Evolutionary conservation across 2,888 invertebrate genomes (phyloP).

Genomic region (Scaptomyza parva): DNA sequence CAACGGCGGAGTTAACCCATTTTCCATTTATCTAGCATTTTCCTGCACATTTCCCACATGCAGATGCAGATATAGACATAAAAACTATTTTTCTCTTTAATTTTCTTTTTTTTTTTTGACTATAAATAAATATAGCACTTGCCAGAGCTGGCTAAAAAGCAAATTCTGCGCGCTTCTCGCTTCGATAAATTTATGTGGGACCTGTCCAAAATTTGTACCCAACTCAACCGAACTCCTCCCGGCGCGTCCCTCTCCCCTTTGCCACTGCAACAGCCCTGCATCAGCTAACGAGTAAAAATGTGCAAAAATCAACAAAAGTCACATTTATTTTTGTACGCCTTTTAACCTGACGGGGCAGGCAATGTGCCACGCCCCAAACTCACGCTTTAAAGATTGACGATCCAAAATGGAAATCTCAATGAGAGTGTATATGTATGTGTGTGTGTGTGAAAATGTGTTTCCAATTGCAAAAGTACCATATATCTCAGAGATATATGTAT

Average conservation of each 20-base stretch:
- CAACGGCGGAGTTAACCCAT: slow-evolving; percentile 71
- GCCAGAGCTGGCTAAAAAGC: slow-evolving; percentile 30
- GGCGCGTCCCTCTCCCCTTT: no score
- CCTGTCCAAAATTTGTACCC: slow-evolving; percentile 42
- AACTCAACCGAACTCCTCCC: background rate
- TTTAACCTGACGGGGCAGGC: slow-evolving; percentile 41
- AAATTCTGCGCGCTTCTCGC: slow-evolving; percentile 25
- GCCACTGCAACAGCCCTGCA: background rate
- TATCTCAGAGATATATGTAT: slow-evolving; percentile 6
- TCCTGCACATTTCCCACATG: slow-evolving; percentile 33
- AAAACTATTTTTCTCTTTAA: slow-evolving; percentile 15
- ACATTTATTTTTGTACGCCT: slow-evolving; percentile 53
- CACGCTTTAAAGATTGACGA: slow-evolving; percentile 57
- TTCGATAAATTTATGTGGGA: slow-evolving; percentile 60
- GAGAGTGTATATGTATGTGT: background rate
- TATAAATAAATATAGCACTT: slow-evolving; percentile 74
- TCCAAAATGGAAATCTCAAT: slow-evolving; percentile 27
- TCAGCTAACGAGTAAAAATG: slow-evolving; percentile 38
- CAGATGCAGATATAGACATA: slow-evolving; percentile 39
- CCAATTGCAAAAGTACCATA: slow-evolving; percentile 25
- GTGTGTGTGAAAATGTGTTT: slow-evolving; percentile 27
- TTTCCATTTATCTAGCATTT: slow-evolving; percentile 69
- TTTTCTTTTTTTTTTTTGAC: slow-evolving; percentile 58
- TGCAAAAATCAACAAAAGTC: slow-evolving; percentile 66
- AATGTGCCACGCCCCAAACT: slow-evolving; percentile 25